Evolutionary conservation across 2,888 invertebrate genomes (phyloP).

Genomic region (Leptopilina syphax): DNA sequence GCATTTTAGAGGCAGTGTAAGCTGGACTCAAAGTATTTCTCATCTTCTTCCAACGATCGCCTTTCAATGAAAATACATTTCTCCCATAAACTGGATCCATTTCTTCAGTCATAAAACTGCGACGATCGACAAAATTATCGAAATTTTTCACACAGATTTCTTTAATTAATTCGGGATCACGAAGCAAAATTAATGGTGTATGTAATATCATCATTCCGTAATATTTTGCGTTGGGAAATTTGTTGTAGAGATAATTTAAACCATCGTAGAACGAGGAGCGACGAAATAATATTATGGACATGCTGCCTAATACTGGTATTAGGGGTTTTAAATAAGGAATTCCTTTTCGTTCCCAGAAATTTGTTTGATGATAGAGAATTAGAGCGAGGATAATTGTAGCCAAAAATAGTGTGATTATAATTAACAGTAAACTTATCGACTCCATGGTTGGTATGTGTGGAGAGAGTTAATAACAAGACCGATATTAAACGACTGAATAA

Average conservation of each 20-base stretch:
- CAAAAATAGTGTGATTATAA: conserved; percentile 13
- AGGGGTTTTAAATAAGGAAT: conserved; percentile 50
- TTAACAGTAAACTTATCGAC: not conserved
- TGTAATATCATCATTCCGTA: conserved; percentile 63
- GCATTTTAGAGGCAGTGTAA: conserved; percentile 81
- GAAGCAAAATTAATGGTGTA: conserved; percentile 60
- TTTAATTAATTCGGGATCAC: conserved; percentile 67
- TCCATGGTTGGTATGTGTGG: not conserved
- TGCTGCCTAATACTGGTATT: conserved; percentile 55
- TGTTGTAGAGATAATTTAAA: conserved; percentile 40
- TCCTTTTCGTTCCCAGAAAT: conserved; percentile 42
- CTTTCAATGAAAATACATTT: conserved; percentile 63
- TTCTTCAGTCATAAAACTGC: conserved; percentile 50
- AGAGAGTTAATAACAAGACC: not conserved
- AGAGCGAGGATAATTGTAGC: conserved; percentile 16
- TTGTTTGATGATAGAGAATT: conserved; percentile 31
- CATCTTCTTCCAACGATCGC: conserved; percentile 78
- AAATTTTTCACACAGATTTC: conserved; percentile 63
- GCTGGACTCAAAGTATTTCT: conserved; percentile 78
- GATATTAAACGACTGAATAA: not conserved
- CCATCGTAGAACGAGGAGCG: conserved; percentile 45
- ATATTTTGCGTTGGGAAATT: conserved; percentile 54
- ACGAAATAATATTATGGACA: conserved; percentile 46
- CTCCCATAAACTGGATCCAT: conserved; percentile 59
- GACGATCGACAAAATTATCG: conserved; percentile 64